These are phyloP conservation scores for Agonopterix heracliana DNA, from an alignment of 2,888 invertebrate species.

Conservation along the genomic window DNA sequence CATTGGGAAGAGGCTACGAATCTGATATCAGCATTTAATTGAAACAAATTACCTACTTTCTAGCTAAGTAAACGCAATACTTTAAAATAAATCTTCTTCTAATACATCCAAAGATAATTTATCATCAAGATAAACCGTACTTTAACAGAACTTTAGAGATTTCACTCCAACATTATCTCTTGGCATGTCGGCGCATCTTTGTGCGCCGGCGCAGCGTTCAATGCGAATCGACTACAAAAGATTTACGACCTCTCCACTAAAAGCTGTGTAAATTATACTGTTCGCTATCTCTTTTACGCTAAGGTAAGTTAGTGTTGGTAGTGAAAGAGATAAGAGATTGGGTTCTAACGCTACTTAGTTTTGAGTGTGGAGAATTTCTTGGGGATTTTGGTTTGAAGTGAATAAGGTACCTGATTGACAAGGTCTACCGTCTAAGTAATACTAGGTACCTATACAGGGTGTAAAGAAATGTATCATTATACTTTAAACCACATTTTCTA, in stretches of 20 bases:
- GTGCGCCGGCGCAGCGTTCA: constrained; percentile 42
- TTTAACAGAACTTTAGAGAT: neutral
- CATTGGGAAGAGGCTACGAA: neutral
- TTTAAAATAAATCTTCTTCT: neutral
- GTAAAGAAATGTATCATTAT: too few relatives aligned
- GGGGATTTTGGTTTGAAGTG: too few relatives aligned
- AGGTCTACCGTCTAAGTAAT: too few relatives aligned
- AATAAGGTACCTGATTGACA: too few relatives aligned
- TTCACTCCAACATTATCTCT: constrained; percentile 1
- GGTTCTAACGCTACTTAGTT: constrained; percentile 5
- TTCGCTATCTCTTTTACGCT: constrained; percentile 29
- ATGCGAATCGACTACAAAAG: constrained; percentile 48
- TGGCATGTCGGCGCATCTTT: constrained; percentile 31
- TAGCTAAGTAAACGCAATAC: neutral
- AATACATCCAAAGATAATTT: neutral
- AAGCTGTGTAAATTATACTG: constrained; percentile 50
- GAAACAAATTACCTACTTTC: too few relatives aligned
- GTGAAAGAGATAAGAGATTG: constrained; percentile 16
- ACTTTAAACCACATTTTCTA: too few relatives aligned
- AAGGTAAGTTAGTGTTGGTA: constrained; percentile 5
- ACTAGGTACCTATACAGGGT: too few relatives aligned
- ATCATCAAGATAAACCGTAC: constrained; percentile 4
- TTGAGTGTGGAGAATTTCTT: neutral
- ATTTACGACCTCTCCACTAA: constrained; percentile 51
- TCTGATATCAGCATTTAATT: too few relatives aligned